A percentile compares a stretch with the other conserved stretches of the same genome.
These are phyloP conservation scores for Stenichneumon culpator DNA, from an alignment of 2,888 invertebrate species.

Conservation along the genomic window DNA sequence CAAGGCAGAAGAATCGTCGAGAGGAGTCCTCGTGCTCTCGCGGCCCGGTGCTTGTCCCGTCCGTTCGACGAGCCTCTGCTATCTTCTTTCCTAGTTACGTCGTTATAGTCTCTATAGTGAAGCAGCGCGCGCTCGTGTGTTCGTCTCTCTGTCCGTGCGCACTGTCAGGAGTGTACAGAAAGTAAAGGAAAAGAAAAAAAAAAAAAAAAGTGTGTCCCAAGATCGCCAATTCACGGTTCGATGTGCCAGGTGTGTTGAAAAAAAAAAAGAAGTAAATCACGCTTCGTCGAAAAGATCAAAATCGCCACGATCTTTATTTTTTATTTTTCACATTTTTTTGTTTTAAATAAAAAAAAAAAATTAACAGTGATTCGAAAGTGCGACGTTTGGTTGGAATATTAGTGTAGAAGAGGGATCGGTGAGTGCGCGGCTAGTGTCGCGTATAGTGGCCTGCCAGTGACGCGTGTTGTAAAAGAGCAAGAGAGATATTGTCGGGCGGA, in stretches of 20 bases:
- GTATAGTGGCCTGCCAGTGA: constrained; percentile 26
- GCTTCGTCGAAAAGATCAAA: background rate
- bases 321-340: background rate
- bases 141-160: constrained; percentile 31
- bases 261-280: background rate
- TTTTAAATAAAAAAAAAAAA: constrained; percentile 10
- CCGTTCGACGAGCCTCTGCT: constrained; percentile 27
- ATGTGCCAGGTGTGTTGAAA: constrained; percentile 7
- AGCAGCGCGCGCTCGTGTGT: constrained; percentile 22
- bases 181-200: background rate
- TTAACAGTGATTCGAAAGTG: constrained; percentile 41
- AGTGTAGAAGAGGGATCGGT: background rate
- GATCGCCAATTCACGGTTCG: constrained; percentile 4
- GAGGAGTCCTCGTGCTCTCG: constrained; percentile 39
- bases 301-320: background rate
- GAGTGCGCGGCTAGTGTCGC: constrained; percentile 27
- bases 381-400: constrained; percentile 32
- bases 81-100: constrained; percentile 46
- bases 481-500: constrained; percentile 49
- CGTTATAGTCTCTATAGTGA: constrained; percentile 46
- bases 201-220: background rate
- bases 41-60: constrained; percentile 37
- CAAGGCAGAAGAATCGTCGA: constrained; percentile 39
- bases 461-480: constrained; percentile 21
- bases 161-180: background rate